A percentile compares a stretch with the other conserved stretches of the same genome.
These are phyloP conservation scores for Myxocyprinus asiaticus DNA, from an alignment of 2,113 vertebrate species.

Conservation along the genomic window DNA sequence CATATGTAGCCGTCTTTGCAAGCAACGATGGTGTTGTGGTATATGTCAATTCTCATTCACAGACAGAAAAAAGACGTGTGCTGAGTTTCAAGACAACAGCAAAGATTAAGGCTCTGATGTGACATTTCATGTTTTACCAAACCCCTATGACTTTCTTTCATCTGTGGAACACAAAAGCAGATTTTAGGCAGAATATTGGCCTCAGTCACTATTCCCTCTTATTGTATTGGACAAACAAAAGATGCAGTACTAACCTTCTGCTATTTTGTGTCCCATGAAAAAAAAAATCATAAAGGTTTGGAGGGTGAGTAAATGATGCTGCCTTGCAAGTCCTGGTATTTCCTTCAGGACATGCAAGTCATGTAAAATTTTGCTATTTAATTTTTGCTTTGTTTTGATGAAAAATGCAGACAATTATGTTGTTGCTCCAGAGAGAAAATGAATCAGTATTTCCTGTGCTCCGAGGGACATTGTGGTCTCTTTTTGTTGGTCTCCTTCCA, in stretches of 20 bases:
- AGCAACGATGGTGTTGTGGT: no score
- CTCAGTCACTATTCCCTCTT: no score
- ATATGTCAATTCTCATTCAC: background rate
- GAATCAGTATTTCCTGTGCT: slow-evolving; percentile 4
- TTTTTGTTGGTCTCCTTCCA: slow-evolving; percentile 58
- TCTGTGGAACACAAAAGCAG: no score
- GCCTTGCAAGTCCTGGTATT: background rate
- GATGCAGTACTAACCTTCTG: no score
- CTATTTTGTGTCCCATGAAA: no score
- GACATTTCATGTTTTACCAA: background rate
- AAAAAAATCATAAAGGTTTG: no score
- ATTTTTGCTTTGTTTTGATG: slow-evolving; percentile 20
- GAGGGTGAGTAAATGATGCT: background rate
- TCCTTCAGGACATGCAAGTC: slow-evolving; percentile 6
- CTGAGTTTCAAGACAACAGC: background rate
- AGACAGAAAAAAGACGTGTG: background rate
- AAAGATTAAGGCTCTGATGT: background rate
- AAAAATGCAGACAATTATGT: background rate
- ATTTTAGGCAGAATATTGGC: no score
- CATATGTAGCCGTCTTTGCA: background rate
- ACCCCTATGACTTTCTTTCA: no score
- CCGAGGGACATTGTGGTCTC: slow-evolving; percentile 28
- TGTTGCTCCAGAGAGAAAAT: background rate
- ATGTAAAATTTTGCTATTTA: background rate
- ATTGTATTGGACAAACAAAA: no score